Percentiles rank a stretch among this genome's conserved stretches.
These are phyloP conservation scores for Nibea albiflora DNA, from an alignment of 2,113 vertebrate genomes.

Conservation along the genomic window DNA sequence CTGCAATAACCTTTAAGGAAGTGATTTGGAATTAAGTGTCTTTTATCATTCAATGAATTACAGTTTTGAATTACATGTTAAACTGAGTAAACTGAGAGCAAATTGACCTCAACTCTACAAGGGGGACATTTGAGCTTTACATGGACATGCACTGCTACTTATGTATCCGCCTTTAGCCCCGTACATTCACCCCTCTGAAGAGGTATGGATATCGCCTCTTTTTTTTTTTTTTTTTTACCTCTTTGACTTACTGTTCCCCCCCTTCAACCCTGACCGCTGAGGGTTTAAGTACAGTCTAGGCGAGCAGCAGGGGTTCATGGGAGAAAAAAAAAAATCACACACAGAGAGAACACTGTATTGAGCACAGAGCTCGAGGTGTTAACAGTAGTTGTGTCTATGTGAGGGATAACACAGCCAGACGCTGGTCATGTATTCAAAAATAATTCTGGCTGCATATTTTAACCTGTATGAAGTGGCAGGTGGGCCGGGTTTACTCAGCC, in stretches of 20 bases:
- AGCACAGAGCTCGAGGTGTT: slow-evolving; percentile 42
- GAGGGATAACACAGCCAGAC: slow-evolving; percentile 19
- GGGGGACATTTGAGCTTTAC: slow-evolving; percentile 47
- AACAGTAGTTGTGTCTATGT: slow-evolving; percentile 53
- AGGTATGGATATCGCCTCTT: slow-evolving; percentile 43
- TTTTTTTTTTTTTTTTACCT: slow-evolving; percentile 32
- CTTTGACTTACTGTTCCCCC: slow-evolving; percentile 38
- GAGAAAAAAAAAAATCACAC: slow-evolving; percentile 28
- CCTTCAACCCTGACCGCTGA: slow-evolving; percentile 57
- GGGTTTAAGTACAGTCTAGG: slow-evolving; percentile 41
- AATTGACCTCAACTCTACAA: slow-evolving; percentile 58
- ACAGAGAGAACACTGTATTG: slow-evolving; percentile 55
- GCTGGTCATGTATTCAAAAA: slow-evolving; percentile 24
- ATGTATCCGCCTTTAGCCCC: slow-evolving; percentile 31
- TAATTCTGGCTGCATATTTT: slow-evolving; percentile 10
- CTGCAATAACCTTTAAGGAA: slow-evolving; percentile 11
- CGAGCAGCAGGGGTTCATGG: slow-evolving; percentile 41
- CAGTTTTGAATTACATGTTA: slow-evolving; percentile 56
- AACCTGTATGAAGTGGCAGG: neutral
- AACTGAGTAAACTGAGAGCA: slow-evolving; percentile 36
- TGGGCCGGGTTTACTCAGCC: neutral
- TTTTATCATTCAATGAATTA: slow-evolving; percentile 38
- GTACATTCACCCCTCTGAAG: slow-evolving; percentile 16
- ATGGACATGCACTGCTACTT: slow-evolving; percentile 39
- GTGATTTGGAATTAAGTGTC: slow-evolving; percentile 12